Evolutionary conservation across 2,113 vertebrate genomes (phyloP).

Genomic region (Pseudorasbora parva): DNA sequence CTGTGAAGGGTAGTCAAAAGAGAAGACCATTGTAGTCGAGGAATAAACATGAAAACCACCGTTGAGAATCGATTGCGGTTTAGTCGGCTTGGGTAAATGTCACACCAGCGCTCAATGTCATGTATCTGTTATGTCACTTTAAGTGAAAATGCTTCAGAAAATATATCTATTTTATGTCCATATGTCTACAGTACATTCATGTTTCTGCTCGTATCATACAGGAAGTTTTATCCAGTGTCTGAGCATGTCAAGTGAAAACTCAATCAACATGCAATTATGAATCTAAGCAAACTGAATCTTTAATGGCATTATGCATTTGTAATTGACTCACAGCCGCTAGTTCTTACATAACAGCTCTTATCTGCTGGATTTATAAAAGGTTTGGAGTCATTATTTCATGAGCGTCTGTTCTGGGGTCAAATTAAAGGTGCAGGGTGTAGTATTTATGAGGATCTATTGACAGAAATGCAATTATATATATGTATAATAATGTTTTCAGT

Average conservation of each 20-base stretch:
- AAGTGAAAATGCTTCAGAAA: neutral
- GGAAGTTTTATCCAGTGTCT: neutral
- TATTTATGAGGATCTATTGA: too few relatives aligned
- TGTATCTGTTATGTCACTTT: neutral
- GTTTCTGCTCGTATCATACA: neutral
- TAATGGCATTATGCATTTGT: neutral
- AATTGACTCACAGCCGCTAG: neutral
- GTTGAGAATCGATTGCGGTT: neutral
- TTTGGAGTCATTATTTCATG: neutral
- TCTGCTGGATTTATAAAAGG: neutral
- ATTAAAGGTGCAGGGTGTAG: neutral
- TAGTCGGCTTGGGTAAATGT: neutral
- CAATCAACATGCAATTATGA: slow-evolving; percentile 6
- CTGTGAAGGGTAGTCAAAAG: neutral
- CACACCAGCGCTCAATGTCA: neutral
- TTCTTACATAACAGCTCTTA: neutral
- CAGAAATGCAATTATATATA: too few relatives aligned
- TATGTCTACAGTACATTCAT: neutral
- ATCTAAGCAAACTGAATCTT: neutral
- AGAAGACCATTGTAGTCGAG: neutral
- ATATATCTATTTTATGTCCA: neutral
- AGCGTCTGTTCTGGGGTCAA: neutral
- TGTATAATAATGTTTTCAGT: too few relatives aligned
- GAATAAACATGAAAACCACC: neutral
- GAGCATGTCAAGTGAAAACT: slow-evolving; percentile 7